These are phyloP conservation scores for Aphelocoma californica DNA, from an alignment of 2,797 vertebrate genomes.

Conservation along the genomic window DNA sequence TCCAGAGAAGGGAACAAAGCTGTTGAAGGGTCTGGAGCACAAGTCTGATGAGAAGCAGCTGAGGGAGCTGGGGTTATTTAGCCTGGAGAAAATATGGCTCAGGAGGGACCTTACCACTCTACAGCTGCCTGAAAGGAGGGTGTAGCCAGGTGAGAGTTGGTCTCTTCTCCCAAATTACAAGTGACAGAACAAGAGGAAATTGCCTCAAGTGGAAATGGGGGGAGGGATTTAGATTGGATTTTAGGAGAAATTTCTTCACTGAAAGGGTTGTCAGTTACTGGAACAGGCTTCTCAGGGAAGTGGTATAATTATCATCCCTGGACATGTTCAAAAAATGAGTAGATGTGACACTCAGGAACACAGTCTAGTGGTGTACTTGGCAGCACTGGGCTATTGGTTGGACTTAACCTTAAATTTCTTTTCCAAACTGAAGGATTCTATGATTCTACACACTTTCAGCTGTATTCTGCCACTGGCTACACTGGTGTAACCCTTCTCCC, in stretches of 20 bases:
- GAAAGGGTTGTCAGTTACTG: neutral
- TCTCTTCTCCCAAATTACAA: neutral
- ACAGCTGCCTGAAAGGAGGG: neutral
- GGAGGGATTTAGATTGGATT: neutral
- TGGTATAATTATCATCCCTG: neutral
- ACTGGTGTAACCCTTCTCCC: neutral
- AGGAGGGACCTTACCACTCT: neutral
- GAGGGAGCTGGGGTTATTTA: neutral
- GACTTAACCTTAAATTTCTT: neutral
- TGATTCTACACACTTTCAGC: neutral
- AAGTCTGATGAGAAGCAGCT: neutral
- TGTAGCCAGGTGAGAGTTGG: too few relatives aligned
- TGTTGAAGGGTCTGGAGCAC: neutral
- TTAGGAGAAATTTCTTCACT: neutral
- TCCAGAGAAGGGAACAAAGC: neutral
- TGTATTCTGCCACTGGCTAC: neutral
- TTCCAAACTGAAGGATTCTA: neutral
- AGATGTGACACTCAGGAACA: too few relatives aligned
- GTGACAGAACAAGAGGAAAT: neutral
- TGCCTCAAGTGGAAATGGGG: accelerated
- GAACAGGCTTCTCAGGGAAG: neutral
- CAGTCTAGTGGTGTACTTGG: neutral
- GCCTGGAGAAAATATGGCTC: neutral
- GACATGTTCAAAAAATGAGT: neutral
- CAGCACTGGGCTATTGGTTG: neutral